A percentile compares a stretch with the other conserved stretches of the same genome.
Evolutionary conservation across 2,797 vertebrate genomes (phyloP).

Genomic region (Sebastes trivittatus): DNA sequence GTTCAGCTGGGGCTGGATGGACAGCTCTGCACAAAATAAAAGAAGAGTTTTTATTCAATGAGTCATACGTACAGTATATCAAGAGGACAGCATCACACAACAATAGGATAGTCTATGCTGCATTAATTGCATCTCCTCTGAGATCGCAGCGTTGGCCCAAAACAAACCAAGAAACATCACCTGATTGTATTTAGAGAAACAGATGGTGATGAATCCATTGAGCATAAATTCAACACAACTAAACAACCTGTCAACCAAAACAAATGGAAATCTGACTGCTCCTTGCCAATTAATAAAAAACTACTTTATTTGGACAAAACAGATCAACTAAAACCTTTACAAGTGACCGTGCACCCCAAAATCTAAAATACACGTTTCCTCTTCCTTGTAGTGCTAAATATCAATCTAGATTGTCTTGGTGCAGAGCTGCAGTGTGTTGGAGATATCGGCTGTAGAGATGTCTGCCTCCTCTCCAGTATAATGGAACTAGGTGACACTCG

Average conservation of each 20-base stretch:
- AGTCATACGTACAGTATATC: constrained; percentile 1
- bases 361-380: background rate
- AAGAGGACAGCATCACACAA: background rate
- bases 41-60: constrained; percentile 1
- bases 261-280: background rate
- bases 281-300: background rate
- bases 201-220: background rate
- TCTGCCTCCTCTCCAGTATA: background rate
- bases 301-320: background rate
- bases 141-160: background rate
- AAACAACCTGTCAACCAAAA: background rate
- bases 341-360: background rate
- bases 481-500: background rate
- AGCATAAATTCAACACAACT: background rate
- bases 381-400: background rate
- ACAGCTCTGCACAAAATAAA: constrained; percentile 82
- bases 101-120: background rate
- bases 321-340: background rate
- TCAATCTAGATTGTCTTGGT: background rate
- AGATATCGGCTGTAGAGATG: background rate
- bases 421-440: background rate
- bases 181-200: background rate
- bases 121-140: background rate
- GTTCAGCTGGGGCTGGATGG: constrained; percentile 90
- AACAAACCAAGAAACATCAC: background rate